Conservation (phyloP, 2,113 vertebrate genomes). For the Tenrec ecaudatus region DNA sequence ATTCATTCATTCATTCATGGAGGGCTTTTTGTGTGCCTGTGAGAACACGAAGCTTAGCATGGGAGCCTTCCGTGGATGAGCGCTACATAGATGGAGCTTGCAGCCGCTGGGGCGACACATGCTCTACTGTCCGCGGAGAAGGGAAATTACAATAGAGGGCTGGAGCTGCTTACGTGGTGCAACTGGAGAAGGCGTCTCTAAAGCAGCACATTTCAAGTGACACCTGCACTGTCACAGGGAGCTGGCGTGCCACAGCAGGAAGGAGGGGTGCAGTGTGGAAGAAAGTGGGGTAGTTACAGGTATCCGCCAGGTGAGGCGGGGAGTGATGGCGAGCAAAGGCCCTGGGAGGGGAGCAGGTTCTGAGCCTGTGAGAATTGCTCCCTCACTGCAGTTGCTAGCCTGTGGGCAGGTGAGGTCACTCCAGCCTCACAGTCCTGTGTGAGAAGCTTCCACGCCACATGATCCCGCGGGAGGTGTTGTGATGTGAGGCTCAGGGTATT, state of each 20-base stretch:
- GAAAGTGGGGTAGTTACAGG: not conserved
- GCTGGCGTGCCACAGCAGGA: too few species aligned
- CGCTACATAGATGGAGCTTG: rapidly evolving
- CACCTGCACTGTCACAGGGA: not conserved
- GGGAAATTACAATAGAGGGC: not conserved
- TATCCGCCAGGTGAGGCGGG: not conserved
- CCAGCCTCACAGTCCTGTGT: not conserved
- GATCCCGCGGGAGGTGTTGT: not conserved
- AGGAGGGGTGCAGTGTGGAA: not conserved
- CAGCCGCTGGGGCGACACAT: rapidly evolving
- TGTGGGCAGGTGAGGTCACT: not conserved
- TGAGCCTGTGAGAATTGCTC: not conserved
- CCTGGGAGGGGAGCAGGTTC: not conserved
- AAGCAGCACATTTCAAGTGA: not conserved
- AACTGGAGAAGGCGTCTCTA: not conserved
- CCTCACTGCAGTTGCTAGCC: not conserved
- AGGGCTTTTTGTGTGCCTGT: not conserved
- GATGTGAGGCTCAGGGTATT: not conserved
- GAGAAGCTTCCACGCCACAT: not conserved
- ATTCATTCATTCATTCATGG: not conserved
- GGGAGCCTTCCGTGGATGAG: not conserved
- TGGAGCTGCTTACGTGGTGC: not conserved
- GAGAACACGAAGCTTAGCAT: not conserved
- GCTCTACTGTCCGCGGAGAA: not conserved
- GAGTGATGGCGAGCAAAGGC: not conserved